Evolutionary conservation across 2,888 invertebrate species (phyloP).

Genomic region (Harpalus rubripes): DNA sequence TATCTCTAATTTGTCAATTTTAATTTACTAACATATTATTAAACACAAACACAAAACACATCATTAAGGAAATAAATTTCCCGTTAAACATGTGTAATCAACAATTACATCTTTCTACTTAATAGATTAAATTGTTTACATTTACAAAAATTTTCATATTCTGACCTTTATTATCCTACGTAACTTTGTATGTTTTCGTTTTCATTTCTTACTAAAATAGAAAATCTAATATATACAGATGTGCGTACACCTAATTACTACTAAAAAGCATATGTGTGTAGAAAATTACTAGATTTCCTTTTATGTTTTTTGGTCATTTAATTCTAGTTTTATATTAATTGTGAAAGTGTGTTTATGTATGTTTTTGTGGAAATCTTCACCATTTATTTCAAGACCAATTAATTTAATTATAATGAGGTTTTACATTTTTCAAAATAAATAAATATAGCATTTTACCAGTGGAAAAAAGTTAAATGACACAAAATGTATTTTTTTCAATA

Average conservation of each 20-base stretch:
- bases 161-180: constrained; percentile 23
- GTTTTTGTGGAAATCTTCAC: constrained; percentile 41
- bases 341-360: constrained; percentile 34
- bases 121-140: constrained; percentile 14
- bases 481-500: too few relatives aligned
- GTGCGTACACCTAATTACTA: constrained; percentile 8
- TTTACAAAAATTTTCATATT: constrained; percentile 23
- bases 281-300: constrained; percentile 23
- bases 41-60: constrained; percentile 8
- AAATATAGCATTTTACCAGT: neutral
- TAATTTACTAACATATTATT: constrained; percentile 20
- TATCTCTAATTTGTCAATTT: neutral
- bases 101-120: constrained; percentile 18
- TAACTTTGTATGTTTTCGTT: neutral
- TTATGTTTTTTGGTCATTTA: constrained; percentile 27
- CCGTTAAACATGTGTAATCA: constrained; percentile 16
- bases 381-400: constrained; percentile 12
- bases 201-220: constrained; percentile 17
- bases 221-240: constrained; percentile 30
- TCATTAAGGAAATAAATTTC: constrained; percentile 23
- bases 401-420: constrained; percentile 21
- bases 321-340: constrained; percentile 29
- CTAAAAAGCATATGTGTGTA: neutral
- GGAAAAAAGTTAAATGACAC: too few relatives aligned
- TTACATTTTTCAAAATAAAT: neutral